These are phyloP conservation scores for Lordiphosa clarofinis DNA, from an alignment of 1,140 invertebrate genomes.

Conservation along the genomic window DNA sequence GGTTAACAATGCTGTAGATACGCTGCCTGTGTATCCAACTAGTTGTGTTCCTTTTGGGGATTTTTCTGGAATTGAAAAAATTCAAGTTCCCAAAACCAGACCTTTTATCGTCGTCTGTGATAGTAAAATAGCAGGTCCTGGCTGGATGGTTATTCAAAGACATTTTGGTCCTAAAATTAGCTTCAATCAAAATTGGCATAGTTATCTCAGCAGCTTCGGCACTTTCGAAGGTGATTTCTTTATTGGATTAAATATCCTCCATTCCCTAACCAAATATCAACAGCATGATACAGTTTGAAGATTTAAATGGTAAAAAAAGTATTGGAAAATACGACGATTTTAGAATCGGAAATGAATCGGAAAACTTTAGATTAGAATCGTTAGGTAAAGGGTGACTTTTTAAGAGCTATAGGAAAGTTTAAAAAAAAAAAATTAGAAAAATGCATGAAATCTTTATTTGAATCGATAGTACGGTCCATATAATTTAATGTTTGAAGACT, in stretches of 20 bases:
- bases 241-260: conserved; percentile 82
- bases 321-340: conserved; percentile 36
- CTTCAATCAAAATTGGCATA: conserved; percentile 83
- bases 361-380: conserved; percentile 7
- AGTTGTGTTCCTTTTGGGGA: no score
- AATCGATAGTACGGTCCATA: no score
- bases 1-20: no score
- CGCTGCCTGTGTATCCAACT: no score
- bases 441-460: no score
- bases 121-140: conserved; percentile 58
- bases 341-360: conserved; percentile 18
- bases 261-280: conserved; percentile 42
- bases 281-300: conserved; percentile 26
- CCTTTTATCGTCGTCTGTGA: conserved; percentile 60
- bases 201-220: conserved; percentile 84
- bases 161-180: conserved; percentile 81
- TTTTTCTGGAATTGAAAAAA: not conserved
- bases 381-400: no score
- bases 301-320: not conserved
- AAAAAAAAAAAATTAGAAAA: no score
- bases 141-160: conserved; percentile 83
- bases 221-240: conserved; percentile 83
- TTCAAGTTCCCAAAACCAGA: conserved; percentile 3
- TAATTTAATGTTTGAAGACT: no score
- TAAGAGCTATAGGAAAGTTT: no score